Base-by-base conservation (phyloP, 2,797 vertebrate genomes). In the Meriones psammophilus region DNA sequence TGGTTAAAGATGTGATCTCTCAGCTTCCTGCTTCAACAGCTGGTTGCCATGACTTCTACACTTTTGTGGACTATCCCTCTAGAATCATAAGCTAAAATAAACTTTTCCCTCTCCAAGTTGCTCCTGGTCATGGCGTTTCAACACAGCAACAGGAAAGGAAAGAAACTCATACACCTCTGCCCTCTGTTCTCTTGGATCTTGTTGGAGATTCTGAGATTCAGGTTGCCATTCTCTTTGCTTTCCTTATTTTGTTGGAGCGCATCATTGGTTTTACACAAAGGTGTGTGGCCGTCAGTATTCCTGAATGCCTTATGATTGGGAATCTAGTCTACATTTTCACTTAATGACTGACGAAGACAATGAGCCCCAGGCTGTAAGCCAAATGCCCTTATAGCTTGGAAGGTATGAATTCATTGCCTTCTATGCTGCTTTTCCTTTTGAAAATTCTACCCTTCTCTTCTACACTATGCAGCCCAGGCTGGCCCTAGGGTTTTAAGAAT, bases 311-410 rank as follows among this genome's bases (percentile, higher is more conserved):
- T 86, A 79, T 33, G 22, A 84, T 33, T 79, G 18, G 26, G 88
- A 84, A 91, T 80, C 50, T 88, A n/a, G 85, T 88, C 60, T 68
- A n/a, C 30, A 17, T 74, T 96, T 85, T 30, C n/a, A 30, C 26
- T 88, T 92, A 88, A 68, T 94, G n/a, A 69, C 68, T 68, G 42
- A 50, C 42, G 0, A 2, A 17, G 68, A 36, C 28, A 60, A 42
- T 33, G 66, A 86, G 24, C 93, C 42, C 42, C 54, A 64, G 68
- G n/a, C 22, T 74, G 6, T 92, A 92, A 95, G 74, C 94, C 8
- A 94, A 96, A 78, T 73, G 88, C 8, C 50, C 22, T 95, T 93
- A 83, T 56, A 89, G 81, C 42, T 58, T 50, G 28, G 66, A 88
- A 94, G 66, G 74, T 68, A 7, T n/a, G 46, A 15, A 30, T 88